Conservation (phyloP, 2,797 vertebrate genomes). For the Gambelia wislizenii region DNA sequence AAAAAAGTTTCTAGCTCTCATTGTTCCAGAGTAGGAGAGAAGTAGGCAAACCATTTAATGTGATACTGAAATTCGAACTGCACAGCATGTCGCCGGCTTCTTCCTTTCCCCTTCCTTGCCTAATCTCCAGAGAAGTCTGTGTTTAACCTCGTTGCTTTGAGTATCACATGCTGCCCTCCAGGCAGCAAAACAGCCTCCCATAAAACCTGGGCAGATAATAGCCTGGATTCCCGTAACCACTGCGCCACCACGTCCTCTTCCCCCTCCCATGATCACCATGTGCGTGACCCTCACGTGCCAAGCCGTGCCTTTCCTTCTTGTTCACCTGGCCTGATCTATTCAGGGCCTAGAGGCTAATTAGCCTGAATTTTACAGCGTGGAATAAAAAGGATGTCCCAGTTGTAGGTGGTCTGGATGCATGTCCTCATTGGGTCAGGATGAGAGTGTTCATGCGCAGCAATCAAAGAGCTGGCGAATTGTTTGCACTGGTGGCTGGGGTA, state of each 20-base stretch:
- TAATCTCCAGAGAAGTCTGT: background rate
- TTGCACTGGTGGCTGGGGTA: background rate
- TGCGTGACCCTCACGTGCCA: slow-evolving; percentile 79
- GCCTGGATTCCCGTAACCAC: too few species aligned
- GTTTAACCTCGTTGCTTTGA: background rate
- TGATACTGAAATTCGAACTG: background rate
- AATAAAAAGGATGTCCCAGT: background rate
- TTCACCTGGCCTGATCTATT: slow-evolving; percentile 67
- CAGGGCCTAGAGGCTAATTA: slow-evolving; percentile 52
- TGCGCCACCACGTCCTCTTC: background rate
- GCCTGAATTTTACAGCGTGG: slow-evolving; percentile 28
- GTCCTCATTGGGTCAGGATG: background rate
- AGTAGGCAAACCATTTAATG: background rate
- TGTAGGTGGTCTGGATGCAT: background rate
- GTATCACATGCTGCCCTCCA: background rate
- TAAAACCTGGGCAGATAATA: background rate
- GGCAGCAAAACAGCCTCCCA: background rate
- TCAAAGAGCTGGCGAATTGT: background rate
- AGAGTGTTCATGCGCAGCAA: background rate
- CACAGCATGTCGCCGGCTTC: too few species aligned
- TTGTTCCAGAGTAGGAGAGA: background rate
- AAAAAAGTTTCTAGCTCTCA: background rate
- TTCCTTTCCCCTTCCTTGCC: background rate
- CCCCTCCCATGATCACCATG: slow-evolving; percentile 58
- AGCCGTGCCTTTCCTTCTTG: slow-evolving; percentile 64